phyloP scores from a whole-genome alignment of 2,797 vertebrate species.

The Tenualosa ilisha region DNA sequence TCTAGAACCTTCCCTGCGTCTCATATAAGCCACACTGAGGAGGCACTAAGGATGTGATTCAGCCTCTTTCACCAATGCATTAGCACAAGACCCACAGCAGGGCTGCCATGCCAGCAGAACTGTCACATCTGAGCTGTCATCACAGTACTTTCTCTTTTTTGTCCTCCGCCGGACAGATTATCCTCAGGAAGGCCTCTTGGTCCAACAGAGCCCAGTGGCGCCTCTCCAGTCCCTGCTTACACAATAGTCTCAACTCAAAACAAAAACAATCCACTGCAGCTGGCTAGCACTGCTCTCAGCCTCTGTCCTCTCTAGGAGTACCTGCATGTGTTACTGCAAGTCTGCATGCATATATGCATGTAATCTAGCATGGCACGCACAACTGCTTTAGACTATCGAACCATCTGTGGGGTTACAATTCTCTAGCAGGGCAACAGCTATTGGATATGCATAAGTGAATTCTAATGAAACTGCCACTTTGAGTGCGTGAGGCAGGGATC shows the following conservation, averaged over 20 bases:
- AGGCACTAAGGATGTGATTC: not conserved
- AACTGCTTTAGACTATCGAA: not conserved
- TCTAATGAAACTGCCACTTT: slow-evolving; percentile 56
- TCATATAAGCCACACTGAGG: not conserved
- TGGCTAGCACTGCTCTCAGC: not conserved
- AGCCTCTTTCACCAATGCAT: not conserved
- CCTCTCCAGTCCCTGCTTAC: not conserved
- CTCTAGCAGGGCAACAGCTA: not conserved
- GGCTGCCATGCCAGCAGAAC: not conserved
- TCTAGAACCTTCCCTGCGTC: not conserved
- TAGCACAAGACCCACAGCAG: not conserved
- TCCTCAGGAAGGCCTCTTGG: not conserved
- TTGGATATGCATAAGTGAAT: slow-evolving; percentile 35
- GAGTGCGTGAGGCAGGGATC: slow-evolving; percentile 55
- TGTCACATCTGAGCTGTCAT: slow-evolving; percentile 10
- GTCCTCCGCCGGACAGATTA: not conserved
- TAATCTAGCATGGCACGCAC: not conserved
- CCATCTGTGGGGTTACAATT: not conserved
- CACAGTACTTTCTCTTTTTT: not conserved
- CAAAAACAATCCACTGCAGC: not conserved
- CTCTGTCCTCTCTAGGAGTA: not conserved
- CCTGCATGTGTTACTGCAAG: not conserved
- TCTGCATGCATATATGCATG: not conserved
- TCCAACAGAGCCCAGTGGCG: not conserved
- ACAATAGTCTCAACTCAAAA: not conserved